Evolutionary conservation across 2,888 invertebrate species (phyloP), one percentile per base, ranked within the genome.

Genomic region (Epirrhoe alternata): DNA sequence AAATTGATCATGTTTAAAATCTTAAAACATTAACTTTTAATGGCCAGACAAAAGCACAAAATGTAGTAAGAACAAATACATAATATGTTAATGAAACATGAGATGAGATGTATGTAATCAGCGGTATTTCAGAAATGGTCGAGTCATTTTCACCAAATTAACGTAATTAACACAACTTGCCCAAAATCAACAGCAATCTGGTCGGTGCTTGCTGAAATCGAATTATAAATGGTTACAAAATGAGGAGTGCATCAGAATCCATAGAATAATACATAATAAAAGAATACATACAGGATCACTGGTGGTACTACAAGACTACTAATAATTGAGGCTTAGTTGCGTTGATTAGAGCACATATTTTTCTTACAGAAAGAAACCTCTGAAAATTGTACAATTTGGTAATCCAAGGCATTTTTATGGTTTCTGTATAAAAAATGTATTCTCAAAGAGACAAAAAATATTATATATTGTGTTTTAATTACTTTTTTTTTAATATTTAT

Each of bases 171-270:
- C 54, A 61, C 33, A 49, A 61, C 65, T 52, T 57, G 47, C 52
- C 57, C 55, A 42, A 61, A 56, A 64, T 59, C 54, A 60, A 45
- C 53, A 17, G 49, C 35, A 38, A 61, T 61, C 30, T 14, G 57
- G 24, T 61, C 38, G 52, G 31, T 61, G 61, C 61, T 66, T 66
- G 42, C 61, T 45, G 61, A 58, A 66, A 61, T 63, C 50, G 49
- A 55, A 61, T 61, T 24, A 12, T 16, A 35, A 16, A 55, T 55
- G 38, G 31, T 30, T 51, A 5, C 42, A 31, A 50, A 61, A 51
- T 56, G 38, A 31, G 14, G n/a, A n/a, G 42, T 14, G 31, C 14
- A 57, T 17, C 31, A 45, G 31, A 62, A 56, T 62, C 31, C 62
- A 62, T 31, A 56, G 53, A 49, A 14, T 3, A 53, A 56, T 62